Base-by-base conservation (phyloP, 2,888 invertebrate species). In the Pollenia angustigena region DNA sequence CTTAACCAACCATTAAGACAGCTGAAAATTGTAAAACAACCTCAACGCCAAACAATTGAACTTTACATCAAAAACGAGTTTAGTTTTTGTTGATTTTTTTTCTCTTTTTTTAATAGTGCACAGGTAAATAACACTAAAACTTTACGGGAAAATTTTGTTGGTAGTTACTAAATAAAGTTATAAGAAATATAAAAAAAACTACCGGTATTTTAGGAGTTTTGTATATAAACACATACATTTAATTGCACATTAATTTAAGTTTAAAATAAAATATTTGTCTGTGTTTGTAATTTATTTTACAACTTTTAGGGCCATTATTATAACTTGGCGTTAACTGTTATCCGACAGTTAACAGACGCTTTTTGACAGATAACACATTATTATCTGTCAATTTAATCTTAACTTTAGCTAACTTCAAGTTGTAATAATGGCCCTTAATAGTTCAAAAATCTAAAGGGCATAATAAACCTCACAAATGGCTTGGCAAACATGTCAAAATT, bases 1-100 rank as follows among this genome's bases (percentile, higher is more conserved):
- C 76, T 87, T 74, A 84, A 44, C 84, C 81, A 81, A 81, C 76
- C 87, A 78, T 81, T 78, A 84, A 84, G 81, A 81, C 87, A 84
- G 87, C 84, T 87, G 84, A 87, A 87, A 84, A 84, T 81, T 81
- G 84, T 84, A 87, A 81, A 87, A 62, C 71, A 86, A 68, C 60
- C 18, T 72, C 58, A 84, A 84, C 76, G 42, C 50, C 48, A 78
- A 82, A 87, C 76, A 84, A 84, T 87, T 87, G 87, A 87, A 87
- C 84, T 87, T 87, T 87, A 84, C 72, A 54, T 18, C 11, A 58
- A 72, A 75, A 81, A 69, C 80, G 18, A 69, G 74, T 83, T 79
- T 84, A 62, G 0, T 40, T 69, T 66, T 42, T 60, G 32, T 40
- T 14, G 2, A 12, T 10, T 12, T 16, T 14, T 60, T 52, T 42